Evolutionary conservation across 2,888 invertebrate genomes (phyloP).

Genomic region (Flexamia atlantica): DNA sequence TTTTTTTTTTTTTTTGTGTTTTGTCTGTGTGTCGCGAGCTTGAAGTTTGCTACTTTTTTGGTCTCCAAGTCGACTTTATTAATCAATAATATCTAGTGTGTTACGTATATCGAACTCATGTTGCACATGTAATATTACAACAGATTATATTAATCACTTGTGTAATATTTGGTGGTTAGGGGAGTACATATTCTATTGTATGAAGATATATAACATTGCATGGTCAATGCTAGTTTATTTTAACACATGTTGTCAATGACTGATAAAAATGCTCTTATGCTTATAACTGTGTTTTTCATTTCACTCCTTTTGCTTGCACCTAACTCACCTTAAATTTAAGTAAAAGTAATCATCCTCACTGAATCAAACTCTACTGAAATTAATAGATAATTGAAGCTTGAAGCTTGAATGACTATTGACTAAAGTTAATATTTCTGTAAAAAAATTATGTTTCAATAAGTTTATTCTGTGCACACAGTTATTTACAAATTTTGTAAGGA

Average conservation of each 20-base stretch:
- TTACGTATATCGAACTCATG: conserved; percentile 72
- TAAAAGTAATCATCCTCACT: no score
- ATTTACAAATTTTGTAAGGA: no score
- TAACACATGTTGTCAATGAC: conserved; percentile 68
- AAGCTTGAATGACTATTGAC: no score
- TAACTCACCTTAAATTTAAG: not conserved
- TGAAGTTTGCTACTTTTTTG: conserved; percentile 60
- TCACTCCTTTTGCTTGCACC: not conserved
- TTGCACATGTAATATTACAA: conserved; percentile 77
- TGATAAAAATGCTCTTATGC: conserved; percentile 69
- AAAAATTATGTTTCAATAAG: no score
- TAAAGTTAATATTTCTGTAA: no score
- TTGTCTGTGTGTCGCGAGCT: conserved; percentile 57
- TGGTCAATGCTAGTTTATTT: conserved; percentile 68
- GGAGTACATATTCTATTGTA: conserved; percentile 67
- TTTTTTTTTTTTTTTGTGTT: conserved; percentile 44
- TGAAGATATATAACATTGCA: conserved; percentile 66
- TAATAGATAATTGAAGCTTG: no score
- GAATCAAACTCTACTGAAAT: no score
- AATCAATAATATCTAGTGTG: conserved; percentile 59
- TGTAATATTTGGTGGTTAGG: conserved; percentile 73
- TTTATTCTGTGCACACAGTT: no score
- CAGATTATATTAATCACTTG: conserved; percentile 78
- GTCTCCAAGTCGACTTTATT: conserved; percentile 61
- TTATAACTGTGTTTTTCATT: conserved; percentile 59